Percentiles rank a stretch among this genome's conserved stretches.
These are phyloP conservation scores for Drosophila pectinifera DNA, from an alignment of 1,140 invertebrate genomes.

Conservation along the genomic window DNA sequence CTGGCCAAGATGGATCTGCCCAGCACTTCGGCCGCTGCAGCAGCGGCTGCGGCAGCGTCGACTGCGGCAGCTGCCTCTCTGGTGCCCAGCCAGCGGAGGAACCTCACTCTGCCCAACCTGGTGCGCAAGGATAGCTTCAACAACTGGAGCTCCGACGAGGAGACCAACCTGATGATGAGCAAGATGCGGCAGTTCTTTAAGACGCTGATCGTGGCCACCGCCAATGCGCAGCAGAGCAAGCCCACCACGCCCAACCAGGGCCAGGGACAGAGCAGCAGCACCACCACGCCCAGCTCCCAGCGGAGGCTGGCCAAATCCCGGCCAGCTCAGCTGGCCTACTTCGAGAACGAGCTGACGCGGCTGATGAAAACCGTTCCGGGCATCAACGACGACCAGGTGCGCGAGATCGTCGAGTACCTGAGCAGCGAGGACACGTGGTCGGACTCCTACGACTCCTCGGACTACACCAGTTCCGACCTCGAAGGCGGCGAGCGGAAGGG, in stretches of 20 bases:
- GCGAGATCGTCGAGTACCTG: constrained; percentile 95
- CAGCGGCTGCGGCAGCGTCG: background rate
- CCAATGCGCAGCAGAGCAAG: constrained; percentile 86
- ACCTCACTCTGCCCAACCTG: constrained; percentile 75
- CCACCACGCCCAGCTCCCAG: constrained; percentile 86
- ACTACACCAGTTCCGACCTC: constrained; percentile 95
- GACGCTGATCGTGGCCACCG: constrained; percentile 91
- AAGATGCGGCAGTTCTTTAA: constrained; percentile 97
- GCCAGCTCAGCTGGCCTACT: constrained; percentile 93
- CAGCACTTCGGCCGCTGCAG: constrained; percentile 45
- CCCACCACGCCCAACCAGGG: constrained; percentile 86
- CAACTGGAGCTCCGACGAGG: constrained; percentile 96
- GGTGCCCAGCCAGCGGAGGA: constrained; percentile 15
- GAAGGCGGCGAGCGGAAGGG: constrained; percentile 89
- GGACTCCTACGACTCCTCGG: constrained; percentile 95
- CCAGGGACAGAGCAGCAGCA: constrained; percentile 16
- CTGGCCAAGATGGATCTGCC: constrained; percentile 75
- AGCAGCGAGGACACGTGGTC: constrained; percentile 97
- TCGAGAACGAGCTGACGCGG: constrained; percentile 94
- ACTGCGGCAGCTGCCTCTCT: background rate
- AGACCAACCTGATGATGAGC: constrained; percentile 97
- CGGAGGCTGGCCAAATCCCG: constrained; percentile 80
- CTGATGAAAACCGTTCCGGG: constrained; percentile 97
- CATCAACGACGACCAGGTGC: constrained; percentile 94
- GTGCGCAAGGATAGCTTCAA: constrained; percentile 94